phyloP scores from a whole-genome alignment of 2,797 vertebrate species.

The Ptychadena robeensis region DNA sequence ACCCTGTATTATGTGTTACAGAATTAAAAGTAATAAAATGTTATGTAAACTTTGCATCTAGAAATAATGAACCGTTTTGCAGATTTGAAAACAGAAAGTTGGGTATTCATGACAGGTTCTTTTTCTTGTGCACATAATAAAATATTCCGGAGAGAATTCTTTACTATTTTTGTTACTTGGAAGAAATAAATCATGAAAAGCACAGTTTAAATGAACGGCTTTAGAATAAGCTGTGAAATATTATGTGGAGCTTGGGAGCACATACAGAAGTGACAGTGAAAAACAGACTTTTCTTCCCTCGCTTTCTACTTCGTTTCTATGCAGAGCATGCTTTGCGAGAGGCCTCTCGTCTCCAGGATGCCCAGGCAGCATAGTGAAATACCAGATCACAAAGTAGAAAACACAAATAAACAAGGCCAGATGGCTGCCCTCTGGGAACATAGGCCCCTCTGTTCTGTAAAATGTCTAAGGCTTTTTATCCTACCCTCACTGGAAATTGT shows the following conservation, averaged over 20 bases:
- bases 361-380: conserved; percentile 68
- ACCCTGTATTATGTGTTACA: neutral
- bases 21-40: neutral
- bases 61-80: neutral
- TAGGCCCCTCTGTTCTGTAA: conserved; percentile 61
- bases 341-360: conserved; percentile 69
- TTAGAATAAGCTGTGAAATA: neutral
- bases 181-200: neutral
- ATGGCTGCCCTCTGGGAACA: conserved; percentile 70
- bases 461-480: conserved; percentile 54
- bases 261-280: neutral
- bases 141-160: neutral
- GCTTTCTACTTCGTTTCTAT: conserved; percentile 10
- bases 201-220: neutral
- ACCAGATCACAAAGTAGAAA: conserved; percentile 75
- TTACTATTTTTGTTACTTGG: neutral
- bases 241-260: neutral
- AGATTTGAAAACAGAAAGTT: neutral
- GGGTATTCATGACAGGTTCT: neutral
- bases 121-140: neutral
- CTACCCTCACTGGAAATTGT: conserved; percentile 44
- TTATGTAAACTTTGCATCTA: too few relatives aligned
- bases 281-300: conserved; percentile 15
- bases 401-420: conserved; percentile 77
- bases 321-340: conserved; percentile 64